Evolutionary conservation across 1,140 invertebrate species (phyloP).

Genomic region (Diachasmimorpha longicaudata): DNA sequence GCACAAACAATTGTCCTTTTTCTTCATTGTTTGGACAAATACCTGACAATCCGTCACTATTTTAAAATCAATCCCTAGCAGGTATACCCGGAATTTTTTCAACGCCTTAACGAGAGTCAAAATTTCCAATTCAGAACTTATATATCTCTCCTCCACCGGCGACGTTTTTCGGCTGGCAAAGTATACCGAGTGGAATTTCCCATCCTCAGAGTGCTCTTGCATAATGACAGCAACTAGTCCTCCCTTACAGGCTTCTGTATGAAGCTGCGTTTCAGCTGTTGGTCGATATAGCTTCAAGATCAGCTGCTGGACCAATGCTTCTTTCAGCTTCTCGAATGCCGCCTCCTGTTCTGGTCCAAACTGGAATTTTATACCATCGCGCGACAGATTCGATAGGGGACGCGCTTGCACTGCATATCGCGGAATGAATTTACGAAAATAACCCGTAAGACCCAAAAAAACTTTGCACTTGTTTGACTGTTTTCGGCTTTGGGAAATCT

Average conservation of each 20-base stretch:
- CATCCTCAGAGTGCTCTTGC: no score
- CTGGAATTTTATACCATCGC: conserved; percentile 16
- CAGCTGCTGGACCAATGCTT: neutral
- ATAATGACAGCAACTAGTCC: conserved; percentile 20
- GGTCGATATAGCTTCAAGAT: conserved; percentile 18
- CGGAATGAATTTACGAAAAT: conserved; percentile 10
- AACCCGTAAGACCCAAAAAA: conserved; percentile 13
- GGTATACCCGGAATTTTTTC: conserved; percentile 10
- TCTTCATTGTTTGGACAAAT: conserved; percentile 41
- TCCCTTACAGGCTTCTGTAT: conserved; percentile 43
- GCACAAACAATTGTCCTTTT: conserved; percentile 34
- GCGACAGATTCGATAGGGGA: conserved; percentile 27
- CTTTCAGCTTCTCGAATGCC: conserved; percentile 18
- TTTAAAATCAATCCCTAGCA: conserved; percentile 13
- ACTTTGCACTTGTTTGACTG: conserved; percentile 10
- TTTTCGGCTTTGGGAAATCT: conserved; percentile 1
- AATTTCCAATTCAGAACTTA: neutral
- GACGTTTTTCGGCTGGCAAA: no score
- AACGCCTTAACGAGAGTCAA: conserved; percentile 8
- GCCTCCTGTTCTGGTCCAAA: conserved; percentile 18
- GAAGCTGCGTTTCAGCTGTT: conserved; percentile 29
- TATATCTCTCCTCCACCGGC: conserved; percentile 1
- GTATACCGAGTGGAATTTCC: no score
- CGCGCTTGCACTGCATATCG: conserved; percentile 21
- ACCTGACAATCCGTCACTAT: conserved; percentile 31